Evolutionary conservation across 1,140 invertebrate genomes (phyloP).

Genomic region (Ips nitidus): DNA sequence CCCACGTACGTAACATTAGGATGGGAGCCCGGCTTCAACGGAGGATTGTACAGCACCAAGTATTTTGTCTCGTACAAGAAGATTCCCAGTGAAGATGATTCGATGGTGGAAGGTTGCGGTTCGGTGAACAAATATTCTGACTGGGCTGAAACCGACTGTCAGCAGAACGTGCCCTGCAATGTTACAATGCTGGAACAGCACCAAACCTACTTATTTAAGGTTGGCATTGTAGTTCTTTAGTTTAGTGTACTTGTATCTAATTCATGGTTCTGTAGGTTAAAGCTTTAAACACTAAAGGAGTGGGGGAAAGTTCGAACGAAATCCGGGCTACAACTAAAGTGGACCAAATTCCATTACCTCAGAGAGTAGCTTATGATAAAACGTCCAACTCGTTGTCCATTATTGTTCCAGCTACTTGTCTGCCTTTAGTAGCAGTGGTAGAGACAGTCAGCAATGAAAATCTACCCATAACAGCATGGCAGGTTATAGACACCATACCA

Average conservation of each 20-base stretch:
- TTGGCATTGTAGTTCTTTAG: slow-evolving; percentile 39
- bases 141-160: slow-evolving; percentile 82
- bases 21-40: slow-evolving; percentile 89
- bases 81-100: slow-evolving; percentile 61
- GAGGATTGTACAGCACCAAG: slow-evolving; percentile 80
- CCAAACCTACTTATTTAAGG: slow-evolving; percentile 79
- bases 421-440: slow-evolving; percentile 70
- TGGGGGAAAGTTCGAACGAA: slow-evolving; percentile 82
- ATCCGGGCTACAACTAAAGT: slow-evolving; percentile 76
- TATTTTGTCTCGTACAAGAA: slow-evolving; percentile 79
- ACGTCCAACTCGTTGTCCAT: slow-evolving; percentile 72
- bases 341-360: slow-evolving; percentile 77
- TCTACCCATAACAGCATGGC: slow-evolving; percentile 63
- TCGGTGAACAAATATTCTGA: slow-evolving; percentile 62
- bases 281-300: slow-evolving; percentile 81
- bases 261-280: slow-evolving; percentile 63
- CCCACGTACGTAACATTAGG: slow-evolving; percentile 74
- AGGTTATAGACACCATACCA: slow-evolving; percentile 68
- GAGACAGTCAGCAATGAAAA: slow-evolving; percentile 65
- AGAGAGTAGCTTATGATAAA: slow-evolving; percentile 80
- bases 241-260: background rate
- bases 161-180: slow-evolving; percentile 82
- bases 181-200: slow-evolving; percentile 81
- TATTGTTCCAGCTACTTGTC: slow-evolving; percentile 73
- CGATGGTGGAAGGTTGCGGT: slow-evolving; percentile 63